Percentiles rank a stretch among this genome's conserved stretches.
Evolutionary conservation across 2,113 vertebrate genomes (phyloP).

Genomic region (Phalacrocorax carbo): DNA sequence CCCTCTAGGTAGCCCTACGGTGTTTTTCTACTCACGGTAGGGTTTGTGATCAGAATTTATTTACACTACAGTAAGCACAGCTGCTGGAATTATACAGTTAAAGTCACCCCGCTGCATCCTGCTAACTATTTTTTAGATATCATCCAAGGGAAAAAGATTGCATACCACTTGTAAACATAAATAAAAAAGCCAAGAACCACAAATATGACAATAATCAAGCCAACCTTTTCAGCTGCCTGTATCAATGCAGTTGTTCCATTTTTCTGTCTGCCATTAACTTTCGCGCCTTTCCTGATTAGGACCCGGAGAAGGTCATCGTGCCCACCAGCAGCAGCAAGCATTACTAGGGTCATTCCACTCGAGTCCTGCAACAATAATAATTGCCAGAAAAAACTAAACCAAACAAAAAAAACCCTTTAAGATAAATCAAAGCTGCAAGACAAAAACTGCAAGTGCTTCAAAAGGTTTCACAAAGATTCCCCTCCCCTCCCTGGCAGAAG

Average conservation of each 20-base stretch:
- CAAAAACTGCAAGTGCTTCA: neutral
- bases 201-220: neutral
- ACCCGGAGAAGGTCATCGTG: conserved; percentile 93
- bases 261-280: conserved; percentile 89
- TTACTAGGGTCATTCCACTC: conserved; percentile 93
- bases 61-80: neutral
- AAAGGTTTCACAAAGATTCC: neutral
- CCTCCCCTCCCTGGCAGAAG: neutral
- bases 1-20: neutral
- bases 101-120: neutral
- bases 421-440: neutral
- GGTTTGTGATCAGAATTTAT: neutral
- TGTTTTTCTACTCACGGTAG: neutral
- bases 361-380: conserved; percentile 79
- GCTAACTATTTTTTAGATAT: neutral
- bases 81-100: neutral
- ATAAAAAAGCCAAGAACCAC: neutral
- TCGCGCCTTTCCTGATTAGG: conserved; percentile 91
- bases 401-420: neutral
- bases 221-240: conserved; percentile 94
- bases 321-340: conserved; percentile 93
- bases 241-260: conserved; percentile 95
- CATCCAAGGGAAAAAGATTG: neutral
- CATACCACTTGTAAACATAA: neutral
- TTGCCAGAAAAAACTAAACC: neutral